Conservation (phyloP, 2,113 vertebrate genomes). For the Tetrax tetrax region DNA sequence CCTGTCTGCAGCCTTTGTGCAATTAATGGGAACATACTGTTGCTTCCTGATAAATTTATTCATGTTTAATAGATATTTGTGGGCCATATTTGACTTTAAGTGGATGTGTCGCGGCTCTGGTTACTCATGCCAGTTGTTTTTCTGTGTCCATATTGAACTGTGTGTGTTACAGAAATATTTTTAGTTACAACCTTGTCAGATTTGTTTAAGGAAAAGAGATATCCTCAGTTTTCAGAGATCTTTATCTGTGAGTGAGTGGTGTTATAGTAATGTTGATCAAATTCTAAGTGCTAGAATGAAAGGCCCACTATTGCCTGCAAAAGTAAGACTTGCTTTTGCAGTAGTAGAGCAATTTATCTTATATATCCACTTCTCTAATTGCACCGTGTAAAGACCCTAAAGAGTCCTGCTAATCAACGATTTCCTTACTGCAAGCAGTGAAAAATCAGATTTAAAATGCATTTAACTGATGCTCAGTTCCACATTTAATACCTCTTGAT, state of each 20-base stretch:
- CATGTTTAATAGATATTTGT: not conserved
- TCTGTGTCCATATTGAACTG: not conserved
- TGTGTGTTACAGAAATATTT: not conserved
- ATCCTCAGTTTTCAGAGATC: not conserved
- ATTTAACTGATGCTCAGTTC: not conserved
- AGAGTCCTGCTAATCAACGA: not conserved
- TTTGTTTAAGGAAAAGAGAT: slow-evolving; percentile 14
- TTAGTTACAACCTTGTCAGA: not conserved
- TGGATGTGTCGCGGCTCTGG: not conserved
- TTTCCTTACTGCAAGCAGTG: not conserved
- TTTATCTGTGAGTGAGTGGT: not conserved
- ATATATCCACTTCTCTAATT: not conserved
- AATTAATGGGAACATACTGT: not conserved
- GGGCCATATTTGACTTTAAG: not conserved
- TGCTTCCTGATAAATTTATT: slow-evolving; percentile 3
- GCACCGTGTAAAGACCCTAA: not conserved
- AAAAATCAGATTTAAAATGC: slow-evolving; percentile 20
- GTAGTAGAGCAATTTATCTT: not conserved
- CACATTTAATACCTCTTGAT: not conserved
- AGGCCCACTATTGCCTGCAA: not conserved
- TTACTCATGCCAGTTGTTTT: not conserved
- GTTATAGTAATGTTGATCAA: not conserved
- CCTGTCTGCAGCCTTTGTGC: not conserved
- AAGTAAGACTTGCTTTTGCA: slow-evolving; percentile 15
- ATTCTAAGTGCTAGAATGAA: slow-evolving; percentile 8